Evolutionary conservation across 1,140 invertebrate genomes (phyloP), one percentile per base, ranked within the genome.

Genomic region (Medauroidea extradentata): DNA sequence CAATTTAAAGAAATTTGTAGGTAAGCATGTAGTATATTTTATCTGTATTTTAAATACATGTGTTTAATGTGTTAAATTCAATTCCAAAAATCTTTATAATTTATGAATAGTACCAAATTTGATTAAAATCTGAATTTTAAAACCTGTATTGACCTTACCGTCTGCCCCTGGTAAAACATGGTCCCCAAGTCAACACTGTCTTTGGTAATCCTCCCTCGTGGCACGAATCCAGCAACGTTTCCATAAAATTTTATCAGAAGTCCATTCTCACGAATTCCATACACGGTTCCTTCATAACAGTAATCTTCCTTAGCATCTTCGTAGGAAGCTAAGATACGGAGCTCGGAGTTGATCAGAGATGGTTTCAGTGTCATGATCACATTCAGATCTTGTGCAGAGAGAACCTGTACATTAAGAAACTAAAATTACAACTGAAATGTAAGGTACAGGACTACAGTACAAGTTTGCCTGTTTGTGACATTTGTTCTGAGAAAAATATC

Each of bases 301-400:
- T 24, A 25, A 8, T 9, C 27, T 16, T 14, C 13, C 14, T 51
- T 8, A 18, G 27, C 56, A 51, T 51, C 56, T 41, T 51, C 48
- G 43, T 41, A 58, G 11, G 16, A 18, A 11, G 3, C 16, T 13
- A 58, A 16, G 11, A 50, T 16, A 34, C 41, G 56, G 1, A 41
- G 14, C 16, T 41, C 29, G 25, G 56, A 58, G 13, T 18, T n/a
- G 7, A 58, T 14, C 16, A 58, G 42, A 16, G 34, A 21, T 24
- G 46, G 56, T 18, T 58, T 58, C n/a, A 58, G 44, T 39, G 56
- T 58, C 9, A 58, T 23, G 21, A 27, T n/a, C 13, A 50, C 13
- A 39, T 39, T 58, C 14, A 24, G 27, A 13, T 41, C 48, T 24
- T 58, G 19, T 13, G 29, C 46, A 13, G 18, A 5, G 5, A 52